Percentiles rank a stretch among this genome's conserved stretches.
Conservation (phyloP, 64 coral and sea anemone genomes). For the Anthopleura sola region DNA sequence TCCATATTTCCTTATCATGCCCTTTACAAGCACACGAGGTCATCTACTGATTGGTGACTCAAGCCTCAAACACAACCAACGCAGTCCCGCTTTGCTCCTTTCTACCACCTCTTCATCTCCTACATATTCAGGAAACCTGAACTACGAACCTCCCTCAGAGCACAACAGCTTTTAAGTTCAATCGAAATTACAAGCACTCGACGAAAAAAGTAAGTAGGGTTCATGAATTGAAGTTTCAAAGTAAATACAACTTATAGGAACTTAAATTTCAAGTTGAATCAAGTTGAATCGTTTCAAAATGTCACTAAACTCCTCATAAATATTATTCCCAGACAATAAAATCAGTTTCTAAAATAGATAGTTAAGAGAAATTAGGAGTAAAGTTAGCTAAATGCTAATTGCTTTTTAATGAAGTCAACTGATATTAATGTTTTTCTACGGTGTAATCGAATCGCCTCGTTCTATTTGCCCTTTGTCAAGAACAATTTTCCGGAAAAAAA, state of each 20-base stretch:
- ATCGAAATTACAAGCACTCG: background rate
- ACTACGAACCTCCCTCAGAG: background rate
- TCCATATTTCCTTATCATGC: background rate
- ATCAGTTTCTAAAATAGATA: background rate
- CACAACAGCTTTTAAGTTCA: background rate
- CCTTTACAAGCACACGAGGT: background rate
- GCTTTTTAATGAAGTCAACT: background rate
- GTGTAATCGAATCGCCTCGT: background rate
- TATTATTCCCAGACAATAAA: background rate
- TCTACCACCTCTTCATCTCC: background rate
- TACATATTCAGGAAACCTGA: background rate
- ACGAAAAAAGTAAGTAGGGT: background rate
- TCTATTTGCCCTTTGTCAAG: background rate
- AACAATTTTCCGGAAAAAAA: no score
- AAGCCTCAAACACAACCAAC: background rate
- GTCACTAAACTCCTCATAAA: background rate
- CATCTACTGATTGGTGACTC: background rate
- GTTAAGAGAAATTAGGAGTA: background rate
- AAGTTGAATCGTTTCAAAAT: background rate
- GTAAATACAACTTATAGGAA: background rate
- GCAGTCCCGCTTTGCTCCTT: background rate
- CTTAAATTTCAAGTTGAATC: no score
- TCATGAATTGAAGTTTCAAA: background rate
- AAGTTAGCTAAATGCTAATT: background rate
- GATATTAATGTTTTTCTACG: background rate